Base-by-base conservation (phyloP, 1,140 invertebrate species). In the Planococcus citri region DNA sequence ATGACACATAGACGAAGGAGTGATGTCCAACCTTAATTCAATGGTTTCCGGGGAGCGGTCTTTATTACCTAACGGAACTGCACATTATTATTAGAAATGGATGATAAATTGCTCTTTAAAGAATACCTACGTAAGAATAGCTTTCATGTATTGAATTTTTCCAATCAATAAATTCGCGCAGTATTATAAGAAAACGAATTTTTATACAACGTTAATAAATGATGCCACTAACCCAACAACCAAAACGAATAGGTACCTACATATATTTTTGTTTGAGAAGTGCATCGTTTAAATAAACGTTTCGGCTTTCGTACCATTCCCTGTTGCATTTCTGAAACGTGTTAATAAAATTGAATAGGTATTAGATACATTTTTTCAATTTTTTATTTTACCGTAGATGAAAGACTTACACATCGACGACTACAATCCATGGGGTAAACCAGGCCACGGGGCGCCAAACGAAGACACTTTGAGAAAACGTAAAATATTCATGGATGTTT, bases 371-470 rank as follows among this genome's bases (percentile, higher is more conserved):
- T 33, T 3, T 33, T 6, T 33, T 33, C 12, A 6, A 51, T 51
- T 60, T 17, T 60, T 20, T n/a, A n/a, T n/a, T n/a, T n/a, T n/a
- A n/a, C n/a, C n/a, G n/a, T 25, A 64, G 60, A 64, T 64, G 60
- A 64, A 64, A 64, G 60, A 64, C 10, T 64, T 64, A 27, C 60
- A 64, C 3, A 64, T 68, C 3, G 71, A 72, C 20, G 71, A 72
- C 12, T 82, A 81, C 73, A 78, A 78, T 70, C 80, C 81, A 25
- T 82, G 80, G 79, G 80, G 81, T 67, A 77, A 76, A 67, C 79
- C 81, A 4, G 81, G 80, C 6, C 77, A 78, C 27, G 80, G 81
- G 20, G 80, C 81, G 14, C 79, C 80, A 12, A 81, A 77, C 33
- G 73, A 74, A 1, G 74, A 77, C 9, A 75, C 77, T 10, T 71